Conservation (phyloP, 37 sponge, comb jelly and placozoan genomes). For the Halisarca cf. caerulea region DNA sequence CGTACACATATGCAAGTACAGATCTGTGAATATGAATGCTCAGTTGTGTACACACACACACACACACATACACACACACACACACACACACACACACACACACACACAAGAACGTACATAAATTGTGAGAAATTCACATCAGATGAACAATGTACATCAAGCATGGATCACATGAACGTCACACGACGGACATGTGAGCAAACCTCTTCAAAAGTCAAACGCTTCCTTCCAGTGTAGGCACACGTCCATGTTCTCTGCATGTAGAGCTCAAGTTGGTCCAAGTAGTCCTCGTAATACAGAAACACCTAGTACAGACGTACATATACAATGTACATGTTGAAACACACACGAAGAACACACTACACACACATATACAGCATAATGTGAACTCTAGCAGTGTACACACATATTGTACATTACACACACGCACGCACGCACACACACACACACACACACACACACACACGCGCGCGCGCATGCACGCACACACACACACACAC, state of each 20-base stretch:
- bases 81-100: not conserved
- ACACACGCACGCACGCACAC: no score
- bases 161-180: not conserved
- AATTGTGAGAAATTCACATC: not conserved
- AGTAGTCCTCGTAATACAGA: constrained; percentile 8
- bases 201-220: constrained; percentile 26
- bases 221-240: not conserved
- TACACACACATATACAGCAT: no score
- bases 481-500: no score
- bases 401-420: no score
- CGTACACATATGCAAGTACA: no score
- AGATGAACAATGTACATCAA: not conserved
- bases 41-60: not conserved
- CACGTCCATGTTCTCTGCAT: constrained; percentile 6
- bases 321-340: not conserved
- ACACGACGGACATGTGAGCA: not conserved
- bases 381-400: no score
- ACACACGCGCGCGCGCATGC: no score
- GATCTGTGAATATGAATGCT: not conserved
- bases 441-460: no score
- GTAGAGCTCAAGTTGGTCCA: constrained; percentile 2
- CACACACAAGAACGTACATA: not conserved
- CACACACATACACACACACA: constrained; percentile 10
- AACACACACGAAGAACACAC: not conserved
- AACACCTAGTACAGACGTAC: not conserved